phyloP scores from a whole-genome alignment of 2,113 vertebrate genomes.

The Indicator indicator region DNA sequence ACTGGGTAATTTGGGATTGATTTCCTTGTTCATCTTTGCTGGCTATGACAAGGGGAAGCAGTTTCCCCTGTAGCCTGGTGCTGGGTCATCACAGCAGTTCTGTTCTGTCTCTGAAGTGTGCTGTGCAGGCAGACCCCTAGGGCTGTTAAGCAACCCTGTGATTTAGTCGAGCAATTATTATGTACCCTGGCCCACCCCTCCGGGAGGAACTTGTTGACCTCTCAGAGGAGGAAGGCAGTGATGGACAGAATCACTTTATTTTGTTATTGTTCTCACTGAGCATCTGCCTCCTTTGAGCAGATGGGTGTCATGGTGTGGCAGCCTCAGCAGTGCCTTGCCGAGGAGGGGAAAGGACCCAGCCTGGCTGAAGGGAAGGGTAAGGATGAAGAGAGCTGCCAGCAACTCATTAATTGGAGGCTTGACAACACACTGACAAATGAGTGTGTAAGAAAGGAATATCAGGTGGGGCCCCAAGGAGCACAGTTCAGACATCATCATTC shows the following conservation, averaged over 20 bases:
- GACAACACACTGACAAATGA: neutral
- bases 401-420: neutral
- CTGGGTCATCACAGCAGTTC: neutral
- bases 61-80: neutral
- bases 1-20: neutral
- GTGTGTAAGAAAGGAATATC: neutral
- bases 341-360: fast-evolving
- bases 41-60: neutral
- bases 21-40: neutral
- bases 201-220: neutral
- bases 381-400: neutral
- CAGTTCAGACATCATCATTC: neutral
- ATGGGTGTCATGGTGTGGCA: fast-evolving
- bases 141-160: neutral
- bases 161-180: fast-evolving
- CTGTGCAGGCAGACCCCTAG: neutral
- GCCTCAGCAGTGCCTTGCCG: neutral
- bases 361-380: fast-evolving
- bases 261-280: neutral
- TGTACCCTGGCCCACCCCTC: neutral
- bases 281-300: neutral
- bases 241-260: neutral
- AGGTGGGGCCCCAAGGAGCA: neutral
- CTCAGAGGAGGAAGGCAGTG: neutral
- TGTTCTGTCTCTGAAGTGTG: fast-evolving